Evolutionary conservation across 2,797 vertebrate species (phyloP), one percentile per base, ranked within the genome.

Genomic region (Paguma larvata): DNA sequence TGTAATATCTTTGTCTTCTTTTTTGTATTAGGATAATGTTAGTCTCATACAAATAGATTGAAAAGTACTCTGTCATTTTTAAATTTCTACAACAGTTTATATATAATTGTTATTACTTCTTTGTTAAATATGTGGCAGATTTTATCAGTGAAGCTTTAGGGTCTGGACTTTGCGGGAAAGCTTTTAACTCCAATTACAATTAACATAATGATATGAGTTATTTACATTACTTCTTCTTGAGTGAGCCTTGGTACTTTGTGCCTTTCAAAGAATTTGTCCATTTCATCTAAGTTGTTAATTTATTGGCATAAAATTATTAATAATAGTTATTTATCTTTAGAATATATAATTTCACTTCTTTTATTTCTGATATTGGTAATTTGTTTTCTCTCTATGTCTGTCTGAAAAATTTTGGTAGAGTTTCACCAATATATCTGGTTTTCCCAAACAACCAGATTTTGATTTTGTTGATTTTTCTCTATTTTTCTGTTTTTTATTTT

Each of bases 61-160:
- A 25, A 48, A 92, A 67, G 12, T 59, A 48, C n/a, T 79, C 3
- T 8, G 32, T 85, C n/a, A 67, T 85, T 92, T 92, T 77, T 30
- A 96, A 27, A 85, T 89, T 85, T 89, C 56, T 92, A 6, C 6
- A 73, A 46, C 3, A 79, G 56, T 92, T 38, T 95, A 12, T 44
- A 10, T 80, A 30, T 32, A 92, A 72, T 70, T 38, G 16, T 5
- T 85, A 68, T 32, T 51, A 27, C 53, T 85, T 92, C 30, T 65
- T 91, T 63, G 59, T 75, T 51, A 87, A 73, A 44, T 87, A 68
- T 70, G 68, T 94, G 77, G 8, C 7, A 94, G 59, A 80, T 5
- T 92, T 85, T 4, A 72, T 56, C 44, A 34, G 59, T 44, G n/a
- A 94, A 91, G 19, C 65, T 30, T 68, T 19, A 48, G 21, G 41